A percentile compares a stretch with the other conserved stretches of the same genome.
Conservation (phyloP, 2,113 vertebrate genomes). For the Thamnophis sirtalis region DNA sequence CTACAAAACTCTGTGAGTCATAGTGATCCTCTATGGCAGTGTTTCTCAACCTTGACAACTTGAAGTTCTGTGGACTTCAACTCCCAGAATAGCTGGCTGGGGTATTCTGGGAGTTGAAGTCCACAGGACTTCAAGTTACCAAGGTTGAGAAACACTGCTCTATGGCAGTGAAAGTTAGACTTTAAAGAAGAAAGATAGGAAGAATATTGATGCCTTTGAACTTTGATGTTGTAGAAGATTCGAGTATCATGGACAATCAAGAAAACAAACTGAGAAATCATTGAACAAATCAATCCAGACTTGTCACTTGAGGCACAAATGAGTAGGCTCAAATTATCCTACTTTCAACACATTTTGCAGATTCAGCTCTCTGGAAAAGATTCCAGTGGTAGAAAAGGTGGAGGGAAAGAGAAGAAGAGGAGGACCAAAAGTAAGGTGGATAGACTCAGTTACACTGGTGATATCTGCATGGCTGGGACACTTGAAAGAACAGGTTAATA, state of each 20-base stretch:
- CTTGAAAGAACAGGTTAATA: background rate
- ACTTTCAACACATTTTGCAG: background rate
- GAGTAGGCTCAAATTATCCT: background rate
- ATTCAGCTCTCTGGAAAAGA: background rate
- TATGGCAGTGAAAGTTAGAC: background rate
- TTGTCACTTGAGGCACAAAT: background rate
- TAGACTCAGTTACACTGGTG: background rate
- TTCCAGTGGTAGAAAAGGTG: background rate
- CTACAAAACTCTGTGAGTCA: background rate
- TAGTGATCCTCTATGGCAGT: background rate
- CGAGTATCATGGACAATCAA: background rate
- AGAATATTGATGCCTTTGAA: background rate
- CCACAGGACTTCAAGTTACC: too few relatives aligned
- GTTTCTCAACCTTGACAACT: too few relatives aligned
- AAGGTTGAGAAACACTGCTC: too few relatives aligned
- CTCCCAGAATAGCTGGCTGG: too few relatives aligned
- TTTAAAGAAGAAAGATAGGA: background rate
- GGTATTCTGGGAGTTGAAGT: too few relatives aligned
- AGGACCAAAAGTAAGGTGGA: background rate
- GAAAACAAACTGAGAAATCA: background rate
- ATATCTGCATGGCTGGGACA: background rate
- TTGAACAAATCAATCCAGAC: background rate
- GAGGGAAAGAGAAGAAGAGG: background rate
- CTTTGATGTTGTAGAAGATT: background rate
- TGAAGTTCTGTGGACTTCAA: too few relatives aligned